Evolutionary conservation across 2,797 vertebrate species (phyloP), one percentile per base, ranked within the genome.

Genomic region (Botia almorhae): DNA sequence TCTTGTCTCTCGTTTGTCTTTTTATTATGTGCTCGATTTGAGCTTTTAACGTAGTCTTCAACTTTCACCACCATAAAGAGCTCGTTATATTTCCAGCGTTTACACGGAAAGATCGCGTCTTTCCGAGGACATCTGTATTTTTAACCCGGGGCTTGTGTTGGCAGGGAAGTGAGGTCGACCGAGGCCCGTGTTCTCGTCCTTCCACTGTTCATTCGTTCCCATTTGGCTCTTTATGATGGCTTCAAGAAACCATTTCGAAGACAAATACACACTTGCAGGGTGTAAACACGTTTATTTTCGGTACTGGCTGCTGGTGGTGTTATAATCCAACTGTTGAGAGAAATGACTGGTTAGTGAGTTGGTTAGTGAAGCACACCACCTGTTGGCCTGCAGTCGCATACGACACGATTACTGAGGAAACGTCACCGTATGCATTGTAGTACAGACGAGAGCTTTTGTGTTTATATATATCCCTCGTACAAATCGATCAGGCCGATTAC

Each of bases 381-480:
- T 93, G 93, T 94, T 94, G 92, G 91, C 91, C 87, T 91, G 88
- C 85, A n/a, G 89, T 87, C 88, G 89, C 73, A 39, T 3, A 19
- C 58, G 16, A 60, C 23, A 26, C 23, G 33, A 33, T 33, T 3
- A 33, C 33, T 2, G 33, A 33, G 33, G 33, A 33, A 14, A 39
- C 69, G n/a, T 10, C 33, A 14, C 51, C 7, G 29, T 10, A 19
- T 26, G 11, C 10, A 55, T 51, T 70, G 13, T 50, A 21, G 19
- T 43, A 1, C 17, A 36, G 6, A 61, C 50, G 53, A 33, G 1
- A 10, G 4, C 13, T 6, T 48, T 0, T 10, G n/a, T 39, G 39
- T 23, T 63, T 23, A 39, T 63, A 51, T n/a, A 1, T 19, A 16
- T 36, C 10, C 39, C n/a, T 74, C 29, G 74, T 80, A 63, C 63